Percentiles rank a stretch among this genome's conserved stretches.
Conservation (phyloP, 92 coral and sea anemone genomes). For the Umimayanthus kanabou region DNA sequence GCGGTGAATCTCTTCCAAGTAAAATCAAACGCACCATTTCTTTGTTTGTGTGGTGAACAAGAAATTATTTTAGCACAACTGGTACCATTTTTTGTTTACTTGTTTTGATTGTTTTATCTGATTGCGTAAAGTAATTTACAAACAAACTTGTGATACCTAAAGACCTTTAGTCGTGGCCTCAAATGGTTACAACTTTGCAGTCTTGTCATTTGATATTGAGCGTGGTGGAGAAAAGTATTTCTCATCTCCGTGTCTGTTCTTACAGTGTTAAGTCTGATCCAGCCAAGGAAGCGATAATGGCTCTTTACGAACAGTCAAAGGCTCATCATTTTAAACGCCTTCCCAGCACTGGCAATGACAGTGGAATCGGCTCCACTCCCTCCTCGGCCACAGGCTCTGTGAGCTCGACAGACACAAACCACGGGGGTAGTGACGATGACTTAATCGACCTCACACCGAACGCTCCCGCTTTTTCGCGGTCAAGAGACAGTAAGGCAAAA, state of each 20-base stretch:
- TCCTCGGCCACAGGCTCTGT: slow-evolving; percentile 96
- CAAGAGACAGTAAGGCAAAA: slow-evolving; percentile 19
- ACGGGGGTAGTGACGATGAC: slow-evolving; percentile 94
- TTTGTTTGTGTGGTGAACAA: too few species aligned
- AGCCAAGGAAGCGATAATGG: slow-evolving; percentile 62
- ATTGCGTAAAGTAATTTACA: too few species aligned
- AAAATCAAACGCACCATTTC: too few species aligned
- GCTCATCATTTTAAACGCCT: slow-evolving; percentile 54
- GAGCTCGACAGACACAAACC: slow-evolving; percentile 92
- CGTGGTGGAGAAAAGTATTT: too few species aligned
- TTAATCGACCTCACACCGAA: slow-evolving; percentile 70
- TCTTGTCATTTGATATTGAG: too few species aligned
- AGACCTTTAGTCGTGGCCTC: too few species aligned
- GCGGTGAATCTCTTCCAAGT: too few species aligned
- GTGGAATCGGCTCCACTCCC: slow-evolving; percentile 91
- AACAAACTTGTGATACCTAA: too few species aligned
- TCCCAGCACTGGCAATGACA: slow-evolving; percentile 73
- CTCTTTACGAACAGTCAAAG: slow-evolving; percentile 70
- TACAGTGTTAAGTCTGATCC: slow-evolving; percentile 37
- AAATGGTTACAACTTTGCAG: too few species aligned
- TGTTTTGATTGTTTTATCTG: too few species aligned
- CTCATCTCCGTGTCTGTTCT: background rate
- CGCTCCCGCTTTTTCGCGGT: slow-evolving; percentile 7
- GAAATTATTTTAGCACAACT: too few species aligned
- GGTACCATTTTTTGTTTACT: too few species aligned